phyloP scores from a whole-genome alignment of 2,797 vertebrate species.

The Octomys mimax region DNA sequence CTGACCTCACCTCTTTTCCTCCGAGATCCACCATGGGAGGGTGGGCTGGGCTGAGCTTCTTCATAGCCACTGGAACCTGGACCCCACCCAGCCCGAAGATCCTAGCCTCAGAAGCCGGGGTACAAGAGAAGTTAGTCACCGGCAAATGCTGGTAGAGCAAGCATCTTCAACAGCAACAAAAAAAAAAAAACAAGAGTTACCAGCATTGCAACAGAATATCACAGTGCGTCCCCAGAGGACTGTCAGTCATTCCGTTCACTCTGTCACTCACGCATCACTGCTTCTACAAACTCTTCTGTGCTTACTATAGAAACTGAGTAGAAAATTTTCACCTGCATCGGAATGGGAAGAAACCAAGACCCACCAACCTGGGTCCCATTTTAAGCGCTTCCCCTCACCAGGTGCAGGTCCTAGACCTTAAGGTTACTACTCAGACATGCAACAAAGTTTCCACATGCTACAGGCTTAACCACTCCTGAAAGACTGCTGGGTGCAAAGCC shows the following conservation, averaged over 20 bases:
- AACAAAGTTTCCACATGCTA: not conserved
- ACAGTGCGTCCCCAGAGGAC: not conserved
- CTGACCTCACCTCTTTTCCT: slow-evolving; percentile 93
- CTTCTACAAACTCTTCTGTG: not conserved
- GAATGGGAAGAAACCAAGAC: not conserved
- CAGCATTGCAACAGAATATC: not conserved
- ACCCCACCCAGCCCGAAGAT: slow-evolving; percentile 86
- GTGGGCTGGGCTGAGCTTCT: slow-evolving; percentile 89
- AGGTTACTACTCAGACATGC: not conserved
- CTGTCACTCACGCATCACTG: not conserved
- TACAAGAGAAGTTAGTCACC: slow-evolving; percentile 92
- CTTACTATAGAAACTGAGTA: rapidly evolving
- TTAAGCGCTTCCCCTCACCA: not conserved
- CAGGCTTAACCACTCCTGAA: no score
- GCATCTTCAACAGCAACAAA: slow-evolving; percentile 90
- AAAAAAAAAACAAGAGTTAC: slow-evolving; percentile 68
- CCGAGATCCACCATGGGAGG: slow-evolving; percentile 92
- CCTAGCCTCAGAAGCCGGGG: slow-evolving; percentile 90
- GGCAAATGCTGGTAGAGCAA: slow-evolving; percentile 94
- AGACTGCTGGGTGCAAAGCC: not conserved
- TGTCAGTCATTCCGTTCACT: not conserved
- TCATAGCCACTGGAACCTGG: slow-evolving; percentile 87
- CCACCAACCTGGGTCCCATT: not conserved
- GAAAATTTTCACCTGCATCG: not conserved
- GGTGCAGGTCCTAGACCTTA: not conserved